Percentiles rank a stretch among this genome's conserved stretches.
These are phyloP conservation scores for Hemiscyllium ocellatum DNA, from an alignment of 2,113 vertebrate genomes.

Conservation along the genomic window DNA sequence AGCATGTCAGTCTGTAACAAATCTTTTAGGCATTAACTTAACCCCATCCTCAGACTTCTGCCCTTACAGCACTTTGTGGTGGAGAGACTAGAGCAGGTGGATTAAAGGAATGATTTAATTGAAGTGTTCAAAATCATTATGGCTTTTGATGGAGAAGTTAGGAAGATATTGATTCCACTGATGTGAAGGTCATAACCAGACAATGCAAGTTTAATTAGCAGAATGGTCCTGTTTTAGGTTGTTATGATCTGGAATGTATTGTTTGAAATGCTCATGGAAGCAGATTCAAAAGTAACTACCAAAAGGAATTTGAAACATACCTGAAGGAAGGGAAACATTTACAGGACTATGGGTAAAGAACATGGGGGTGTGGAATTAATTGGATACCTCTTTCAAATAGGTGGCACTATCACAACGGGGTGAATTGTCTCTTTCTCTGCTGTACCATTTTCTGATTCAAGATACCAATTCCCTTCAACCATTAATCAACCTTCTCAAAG, in stretches of 20 bases:
- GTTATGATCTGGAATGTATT: neutral
- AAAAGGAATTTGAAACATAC: neutral
- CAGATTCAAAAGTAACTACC: neutral
- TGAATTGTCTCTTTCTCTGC: neutral
- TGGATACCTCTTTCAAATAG: neutral
- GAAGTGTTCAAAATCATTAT: neutral
- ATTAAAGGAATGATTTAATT: neutral
- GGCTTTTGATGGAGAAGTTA: neutral
- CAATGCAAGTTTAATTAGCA: neutral
- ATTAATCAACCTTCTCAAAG: neutral
- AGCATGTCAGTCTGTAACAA: neutral
- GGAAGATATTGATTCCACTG: neutral
- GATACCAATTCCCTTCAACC: neutral
- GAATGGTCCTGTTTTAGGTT: too few species aligned
- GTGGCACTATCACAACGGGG: neutral
- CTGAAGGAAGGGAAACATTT: neutral
- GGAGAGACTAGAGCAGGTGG: neutral
- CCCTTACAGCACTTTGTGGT: neutral
- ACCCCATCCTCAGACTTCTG: neutral
- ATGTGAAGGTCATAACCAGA: neutral
- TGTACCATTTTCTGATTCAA: neutral
- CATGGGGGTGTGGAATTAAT: neutral
- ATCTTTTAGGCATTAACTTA: neutral
- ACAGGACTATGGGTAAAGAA: neutral
- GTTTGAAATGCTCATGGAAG: neutral